Evolutionary conservation across 1,140 invertebrate genomes (phyloP).

Genomic region (Octopus sinensis): DNA sequence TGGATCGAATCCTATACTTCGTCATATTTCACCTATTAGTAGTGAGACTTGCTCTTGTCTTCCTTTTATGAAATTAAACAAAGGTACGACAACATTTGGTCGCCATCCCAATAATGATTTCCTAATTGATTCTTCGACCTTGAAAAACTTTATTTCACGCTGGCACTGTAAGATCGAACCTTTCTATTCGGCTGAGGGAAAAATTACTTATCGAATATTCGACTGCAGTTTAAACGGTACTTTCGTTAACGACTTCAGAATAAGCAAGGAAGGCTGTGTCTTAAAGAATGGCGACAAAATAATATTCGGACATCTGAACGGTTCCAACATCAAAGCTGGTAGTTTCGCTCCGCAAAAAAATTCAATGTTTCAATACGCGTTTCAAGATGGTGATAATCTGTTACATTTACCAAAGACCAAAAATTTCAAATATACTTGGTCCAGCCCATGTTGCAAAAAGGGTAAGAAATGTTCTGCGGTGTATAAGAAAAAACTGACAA

Average conservation of each 20-base stretch:
- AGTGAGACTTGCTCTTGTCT: no score
- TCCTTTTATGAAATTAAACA: no score
- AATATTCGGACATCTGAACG: slow-evolving; percentile 57
- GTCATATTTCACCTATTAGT: no score
- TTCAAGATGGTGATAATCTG: no score
- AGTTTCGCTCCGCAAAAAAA: background rate
- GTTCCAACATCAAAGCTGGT: slow-evolving; percentile 36
- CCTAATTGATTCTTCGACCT: slow-evolving; percentile 41
- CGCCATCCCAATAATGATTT: slow-evolving; percentile 37
- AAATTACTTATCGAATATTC: slow-evolving; percentile 37
- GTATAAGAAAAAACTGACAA: no score
- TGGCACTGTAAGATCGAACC: slow-evolving; percentile 39
- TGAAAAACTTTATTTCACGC: slow-evolving; percentile 44
- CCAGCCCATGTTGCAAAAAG: no score
- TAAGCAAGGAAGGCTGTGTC: slow-evolving; percentile 24
- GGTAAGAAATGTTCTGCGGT: no score
- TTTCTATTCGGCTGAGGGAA: slow-evolving; percentile 33
- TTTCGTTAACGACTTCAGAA: slow-evolving; percentile 55
- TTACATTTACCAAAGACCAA: no score
- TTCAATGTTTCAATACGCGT: background rate
- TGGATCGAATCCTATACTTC: no score
- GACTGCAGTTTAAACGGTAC: slow-evolving; percentile 57
- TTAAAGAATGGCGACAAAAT: slow-evolving; percentile 51
- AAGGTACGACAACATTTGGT: slow-evolving; percentile 33
- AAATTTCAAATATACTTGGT: no score